Percentiles rank a stretch among this genome's conserved stretches.
Conservation (phyloP, 2,888 invertebrate genomes). For the Chaitophorus viminalis region DNA sequence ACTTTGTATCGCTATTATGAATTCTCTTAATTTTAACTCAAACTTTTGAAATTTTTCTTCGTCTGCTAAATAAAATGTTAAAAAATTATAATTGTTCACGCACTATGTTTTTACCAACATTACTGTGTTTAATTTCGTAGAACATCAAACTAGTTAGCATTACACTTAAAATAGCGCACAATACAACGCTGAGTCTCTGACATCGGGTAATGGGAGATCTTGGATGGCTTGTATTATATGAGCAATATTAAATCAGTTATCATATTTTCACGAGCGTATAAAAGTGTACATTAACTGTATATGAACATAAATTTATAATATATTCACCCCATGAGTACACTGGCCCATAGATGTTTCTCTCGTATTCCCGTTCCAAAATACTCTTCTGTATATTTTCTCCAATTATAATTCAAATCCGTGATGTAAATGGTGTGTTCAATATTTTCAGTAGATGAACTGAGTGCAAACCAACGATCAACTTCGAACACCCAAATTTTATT, state of each 20-base stretch:
- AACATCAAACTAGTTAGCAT: constrained; percentile 63
- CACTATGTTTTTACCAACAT: constrained; percentile 39
- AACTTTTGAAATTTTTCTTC: constrained; percentile 42
- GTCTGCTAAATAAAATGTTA: not conserved
- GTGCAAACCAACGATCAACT: constrained; percentile 63
- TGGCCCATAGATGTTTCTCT: constrained; percentile 52
- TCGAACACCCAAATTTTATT: constrained; percentile 62
- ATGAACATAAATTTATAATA: not conserved
- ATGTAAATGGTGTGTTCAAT: constrained; percentile 11
- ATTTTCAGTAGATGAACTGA: not conserved
- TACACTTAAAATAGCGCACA: constrained; percentile 59
- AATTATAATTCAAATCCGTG: not conserved
- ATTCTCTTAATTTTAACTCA: constrained; percentile 60
- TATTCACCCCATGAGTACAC: constrained; percentile 46
- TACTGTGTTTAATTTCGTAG: constrained; percentile 61
- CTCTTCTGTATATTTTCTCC: constrained; percentile 26
- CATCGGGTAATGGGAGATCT: constrained; percentile 62
- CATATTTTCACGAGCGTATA: not conserved
- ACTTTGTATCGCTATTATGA: constrained; percentile 61
- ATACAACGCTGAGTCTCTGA: constrained; percentile 63
- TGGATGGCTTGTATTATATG: constrained; percentile 63
- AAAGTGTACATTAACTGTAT: not conserved
- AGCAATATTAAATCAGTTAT: not conserved
- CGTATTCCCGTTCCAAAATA: not conserved
- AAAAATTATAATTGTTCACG: not conserved